phyloP scores from a whole-genome alignment of 2,113 vertebrate genomes.

The Phocoena sinus region DNA sequence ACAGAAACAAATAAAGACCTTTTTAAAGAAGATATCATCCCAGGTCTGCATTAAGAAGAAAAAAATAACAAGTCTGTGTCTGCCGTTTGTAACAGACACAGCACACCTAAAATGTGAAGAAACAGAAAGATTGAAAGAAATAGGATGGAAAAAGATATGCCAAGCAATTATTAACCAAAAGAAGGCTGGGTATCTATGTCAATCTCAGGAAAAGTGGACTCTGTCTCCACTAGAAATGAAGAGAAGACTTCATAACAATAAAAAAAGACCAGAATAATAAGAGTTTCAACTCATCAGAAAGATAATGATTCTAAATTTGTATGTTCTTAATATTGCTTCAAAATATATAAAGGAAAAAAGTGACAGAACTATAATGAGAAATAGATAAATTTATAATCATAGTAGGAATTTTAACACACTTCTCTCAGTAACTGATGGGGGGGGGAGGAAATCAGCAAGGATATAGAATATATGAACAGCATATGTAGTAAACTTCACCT shows the following conservation, averaged over 20 bases:
- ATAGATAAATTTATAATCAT: background rate
- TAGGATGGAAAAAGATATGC: background rate
- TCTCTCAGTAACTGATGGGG: background rate
- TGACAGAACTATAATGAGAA: background rate
- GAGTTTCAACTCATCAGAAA: background rate
- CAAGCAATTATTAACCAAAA: background rate
- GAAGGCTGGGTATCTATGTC: background rate
- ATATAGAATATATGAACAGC: background rate
- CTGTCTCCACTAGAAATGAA: background rate
- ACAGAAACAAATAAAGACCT: background rate
- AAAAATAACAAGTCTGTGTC: background rate
- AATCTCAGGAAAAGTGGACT: background rate
- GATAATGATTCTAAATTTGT: background rate
- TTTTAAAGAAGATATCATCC: background rate
- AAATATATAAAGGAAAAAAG: slow-evolving; percentile 18
- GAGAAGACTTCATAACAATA: background rate
- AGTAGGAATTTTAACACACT: background rate
- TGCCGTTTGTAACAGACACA: background rate
- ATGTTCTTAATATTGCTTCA: slow-evolving; percentile 17
- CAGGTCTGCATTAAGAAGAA: background rate
- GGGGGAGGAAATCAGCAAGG: background rate
- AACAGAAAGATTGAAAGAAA: background rate
- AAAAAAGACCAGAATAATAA: background rate
- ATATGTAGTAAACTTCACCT: background rate
- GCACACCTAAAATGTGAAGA: background rate